These are phyloP conservation scores for Melipona bicolor DNA, from an alignment of 2,888 invertebrate species.

Conservation along the genomic window DNA sequence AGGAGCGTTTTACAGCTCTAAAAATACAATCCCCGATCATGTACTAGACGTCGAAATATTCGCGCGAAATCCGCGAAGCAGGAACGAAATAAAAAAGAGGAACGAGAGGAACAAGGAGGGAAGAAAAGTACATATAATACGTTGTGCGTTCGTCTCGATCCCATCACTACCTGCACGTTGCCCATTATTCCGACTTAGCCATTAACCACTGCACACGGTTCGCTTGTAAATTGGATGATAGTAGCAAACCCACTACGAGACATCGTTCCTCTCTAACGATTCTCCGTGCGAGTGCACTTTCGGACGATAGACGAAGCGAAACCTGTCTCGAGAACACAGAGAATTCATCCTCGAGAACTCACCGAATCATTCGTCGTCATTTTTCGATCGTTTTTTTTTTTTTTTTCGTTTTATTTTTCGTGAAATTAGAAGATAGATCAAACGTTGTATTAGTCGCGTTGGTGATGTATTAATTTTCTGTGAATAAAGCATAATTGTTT, in stretches of 20 bases:
- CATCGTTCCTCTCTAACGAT: conserved; percentile 43
- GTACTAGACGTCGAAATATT: conserved; percentile 17
- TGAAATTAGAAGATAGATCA: too few species aligned
- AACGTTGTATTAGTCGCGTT: too few species aligned
- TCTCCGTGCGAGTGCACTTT: conserved; percentile 47
- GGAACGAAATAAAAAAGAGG: too few species aligned
- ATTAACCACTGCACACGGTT: conserved; percentile 62
- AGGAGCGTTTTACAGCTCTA: background rate
- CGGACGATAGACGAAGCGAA: background rate
- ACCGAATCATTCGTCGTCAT: too few species aligned
- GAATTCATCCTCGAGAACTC: background rate
- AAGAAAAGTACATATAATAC: too few species aligned
- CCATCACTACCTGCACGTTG: conserved; percentile 44
- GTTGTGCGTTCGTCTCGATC: conserved; percentile 21
- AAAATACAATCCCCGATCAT: conserved; percentile 5
- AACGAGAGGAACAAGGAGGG: too few species aligned
- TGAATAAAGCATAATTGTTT: too few species aligned
- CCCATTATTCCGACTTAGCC: conserved; percentile 42
- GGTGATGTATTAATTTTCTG: too few species aligned
- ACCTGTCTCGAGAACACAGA: background rate
- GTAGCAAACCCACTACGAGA: conserved; percentile 62
- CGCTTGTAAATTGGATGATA: conserved; percentile 64
- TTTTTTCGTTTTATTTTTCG: too few species aligned
- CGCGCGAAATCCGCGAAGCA: background rate
- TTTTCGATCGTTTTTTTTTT: too few species aligned